Evolutionary conservation across 1,140 invertebrate genomes (phyloP).

Genomic region (Adelges cooleyi): DNA sequence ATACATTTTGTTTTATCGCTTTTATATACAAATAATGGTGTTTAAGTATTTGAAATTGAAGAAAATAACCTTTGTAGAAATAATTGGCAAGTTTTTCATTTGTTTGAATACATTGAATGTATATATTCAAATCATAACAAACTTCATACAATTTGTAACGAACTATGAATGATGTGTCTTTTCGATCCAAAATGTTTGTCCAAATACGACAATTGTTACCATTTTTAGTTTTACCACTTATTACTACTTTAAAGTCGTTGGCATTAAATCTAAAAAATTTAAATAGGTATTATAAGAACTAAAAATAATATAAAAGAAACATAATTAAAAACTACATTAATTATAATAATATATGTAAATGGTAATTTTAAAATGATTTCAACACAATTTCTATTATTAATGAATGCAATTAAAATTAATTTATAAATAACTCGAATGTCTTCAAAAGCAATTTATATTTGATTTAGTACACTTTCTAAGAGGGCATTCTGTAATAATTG

Average conservation of each 20-base stretch:
- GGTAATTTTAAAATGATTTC: too few species aligned
- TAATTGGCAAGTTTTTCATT: conserved; percentile 32
- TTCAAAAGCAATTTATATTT: too few species aligned
- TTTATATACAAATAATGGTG: too few species aligned
- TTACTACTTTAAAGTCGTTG: not conserved
- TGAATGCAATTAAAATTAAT: too few species aligned
- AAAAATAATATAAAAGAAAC: conserved; percentile 36
- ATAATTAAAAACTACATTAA: conserved; percentile 36
- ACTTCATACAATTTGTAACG: conserved; percentile 69
- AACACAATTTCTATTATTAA: too few species aligned
- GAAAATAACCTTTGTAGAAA: not conserved
- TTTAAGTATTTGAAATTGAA: too few species aligned
- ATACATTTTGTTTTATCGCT: too few species aligned
- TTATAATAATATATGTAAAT: too few species aligned
- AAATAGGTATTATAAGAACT: conserved; percentile 38
- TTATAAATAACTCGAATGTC: too few species aligned
- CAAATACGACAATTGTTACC: conserved; percentile 52
- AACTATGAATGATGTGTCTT: conserved; percentile 76
- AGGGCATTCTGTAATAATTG: conserved; percentile 12
- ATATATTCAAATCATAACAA: conserved; percentile 58
- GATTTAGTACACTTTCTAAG: too few species aligned
- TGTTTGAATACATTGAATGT: conserved; percentile 52
- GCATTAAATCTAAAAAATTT: conserved; percentile 23
- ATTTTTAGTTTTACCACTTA: conserved; percentile 32
- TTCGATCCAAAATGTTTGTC: conserved; percentile 64